These are phyloP conservation scores for Borostomias antarcticus DNA, from an alignment of 2,797 vertebrate species.

Conservation along the genomic window DNA sequence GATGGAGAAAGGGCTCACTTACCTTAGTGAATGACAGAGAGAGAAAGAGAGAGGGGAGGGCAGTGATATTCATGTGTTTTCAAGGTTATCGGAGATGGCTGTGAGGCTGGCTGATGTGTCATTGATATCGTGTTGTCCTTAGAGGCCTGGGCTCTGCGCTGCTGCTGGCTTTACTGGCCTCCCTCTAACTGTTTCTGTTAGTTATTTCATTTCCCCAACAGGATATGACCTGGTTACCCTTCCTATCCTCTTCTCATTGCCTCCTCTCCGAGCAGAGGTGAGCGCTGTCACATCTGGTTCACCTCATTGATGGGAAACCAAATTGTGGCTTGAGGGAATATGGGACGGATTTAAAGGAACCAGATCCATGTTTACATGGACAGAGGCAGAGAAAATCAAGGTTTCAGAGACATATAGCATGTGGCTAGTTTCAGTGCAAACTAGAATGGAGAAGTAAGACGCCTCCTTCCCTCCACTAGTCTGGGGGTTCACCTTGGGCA, in stretches of 20 bases:
- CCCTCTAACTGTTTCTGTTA: conserved; percentile 61
- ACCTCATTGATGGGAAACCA: conserved; percentile 52
- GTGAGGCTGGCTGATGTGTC: too few species aligned
- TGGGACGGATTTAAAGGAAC: background rate
- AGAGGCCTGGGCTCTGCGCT: background rate
- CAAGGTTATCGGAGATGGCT: too few species aligned
- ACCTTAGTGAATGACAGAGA: conserved; percentile 7
- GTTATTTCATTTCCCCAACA: conserved; percentile 70
- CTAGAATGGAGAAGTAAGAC: too few species aligned
- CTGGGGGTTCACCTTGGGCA: too few species aligned
- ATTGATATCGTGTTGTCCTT: too few species aligned
- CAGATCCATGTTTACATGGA: background rate
- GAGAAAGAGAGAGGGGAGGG: conserved; percentile 3
- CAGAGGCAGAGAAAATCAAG: background rate
- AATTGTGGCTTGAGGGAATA: conserved; percentile 41
- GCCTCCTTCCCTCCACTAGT: too few species aligned
- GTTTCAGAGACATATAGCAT: background rate
- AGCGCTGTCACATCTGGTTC: conserved; percentile 48
- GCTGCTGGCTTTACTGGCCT: conserved; percentile 13
- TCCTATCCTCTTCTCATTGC: conserved; percentile 19
- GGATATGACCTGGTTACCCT: conserved; percentile 56
- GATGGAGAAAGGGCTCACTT: background rate
- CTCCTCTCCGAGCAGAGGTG: conserved; percentile 33
- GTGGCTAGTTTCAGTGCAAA: too few species aligned
- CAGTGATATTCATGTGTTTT: background rate